Evolutionary conservation across 2,113 vertebrate species (phyloP).

Genomic region (Petrocephalus zakoni): DNA sequence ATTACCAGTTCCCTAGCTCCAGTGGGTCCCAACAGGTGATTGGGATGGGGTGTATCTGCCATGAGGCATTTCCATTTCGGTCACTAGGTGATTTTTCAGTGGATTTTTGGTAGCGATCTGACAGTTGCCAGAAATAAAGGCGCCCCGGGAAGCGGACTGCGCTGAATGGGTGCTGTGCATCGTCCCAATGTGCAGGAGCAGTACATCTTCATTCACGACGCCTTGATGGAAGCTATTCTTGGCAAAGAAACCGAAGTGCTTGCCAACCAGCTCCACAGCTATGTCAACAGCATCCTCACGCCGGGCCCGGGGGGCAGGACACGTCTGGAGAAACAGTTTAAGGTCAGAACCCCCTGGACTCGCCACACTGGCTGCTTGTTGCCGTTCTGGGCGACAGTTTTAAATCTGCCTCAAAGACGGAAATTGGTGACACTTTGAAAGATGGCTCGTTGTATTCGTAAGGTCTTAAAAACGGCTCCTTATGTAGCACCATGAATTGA

Average conservation of each 20-base stretch:
- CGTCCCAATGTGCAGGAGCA: slow-evolving; percentile 70
- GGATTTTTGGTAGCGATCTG: neutral
- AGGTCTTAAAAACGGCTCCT: neutral
- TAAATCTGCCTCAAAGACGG: neutral
- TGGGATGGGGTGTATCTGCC: neutral
- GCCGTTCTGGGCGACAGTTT: neutral
- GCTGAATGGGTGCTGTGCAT: neutral
- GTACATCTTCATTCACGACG: slow-evolving; percentile 92
- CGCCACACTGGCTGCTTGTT: neutral
- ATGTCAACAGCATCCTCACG: slow-evolving; percentile 80
- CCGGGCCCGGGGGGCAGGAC: slow-evolving; percentile 75
- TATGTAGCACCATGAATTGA: slow-evolving; percentile 13
- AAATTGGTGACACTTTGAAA: neutral
- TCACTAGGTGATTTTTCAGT: neutral
- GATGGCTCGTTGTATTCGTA: neutral
- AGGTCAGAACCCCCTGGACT: slow-evolving; percentile 56
- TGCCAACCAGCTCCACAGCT: slow-evolving; percentile 78
- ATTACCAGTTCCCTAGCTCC: neutral
- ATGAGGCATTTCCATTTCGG: neutral
- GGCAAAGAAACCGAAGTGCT: slow-evolving; percentile 85
- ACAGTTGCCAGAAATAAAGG: neutral
- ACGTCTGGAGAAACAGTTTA: slow-evolving; percentile 84
- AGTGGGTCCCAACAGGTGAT: neutral
- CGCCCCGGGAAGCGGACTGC: neutral
- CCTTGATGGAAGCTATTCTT: slow-evolving; percentile 88